Percentiles rank a stretch among this genome's conserved stretches.
Conservation (phyloP, 2,888 invertebrate genomes). For the Caenorhabditis japonica region DNA sequence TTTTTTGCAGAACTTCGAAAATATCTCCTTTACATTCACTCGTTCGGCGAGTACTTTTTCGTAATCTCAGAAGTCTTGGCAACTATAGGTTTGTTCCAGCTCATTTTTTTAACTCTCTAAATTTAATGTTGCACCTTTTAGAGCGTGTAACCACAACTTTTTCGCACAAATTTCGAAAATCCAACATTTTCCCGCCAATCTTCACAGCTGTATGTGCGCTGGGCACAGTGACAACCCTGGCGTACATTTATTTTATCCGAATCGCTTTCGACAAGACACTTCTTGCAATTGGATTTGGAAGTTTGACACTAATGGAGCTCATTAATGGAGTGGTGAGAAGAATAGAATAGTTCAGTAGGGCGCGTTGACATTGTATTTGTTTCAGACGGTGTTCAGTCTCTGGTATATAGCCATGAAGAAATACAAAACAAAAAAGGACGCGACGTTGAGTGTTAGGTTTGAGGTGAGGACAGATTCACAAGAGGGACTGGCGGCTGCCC, state of each 20-base stretch:
- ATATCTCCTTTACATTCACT: conserved; percentile 18
- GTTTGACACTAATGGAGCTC: conserved; percentile 28
- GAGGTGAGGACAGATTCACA: no score
- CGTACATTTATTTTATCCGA: conserved; percentile 21
- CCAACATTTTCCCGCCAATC: not conserved
- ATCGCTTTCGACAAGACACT: conserved; percentile 10
- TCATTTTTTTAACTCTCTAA: not conserved
- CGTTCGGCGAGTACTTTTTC: conserved; percentile 39
- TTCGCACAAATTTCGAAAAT: conserved; percentile 1
- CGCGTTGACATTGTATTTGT: not conserved
- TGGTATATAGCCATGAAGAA: conserved; percentile 4
- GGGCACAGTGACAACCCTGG: not conserved
- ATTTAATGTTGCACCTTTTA: not conserved
- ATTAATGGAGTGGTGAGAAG: conserved; percentile 6
- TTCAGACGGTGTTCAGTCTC: conserved; percentile 7
- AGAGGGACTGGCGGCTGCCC: no score
- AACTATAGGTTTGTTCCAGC: conserved; percentile 7
- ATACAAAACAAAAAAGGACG: conserved; percentile 8
- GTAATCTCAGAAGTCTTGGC: conserved; percentile 24
- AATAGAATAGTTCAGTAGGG: not conserved
- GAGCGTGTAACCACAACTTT: conserved; percentile 16
- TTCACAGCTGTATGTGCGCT: not conserved
- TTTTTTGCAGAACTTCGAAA: conserved; percentile 13
- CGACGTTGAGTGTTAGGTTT: not conserved
- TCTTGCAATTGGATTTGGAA: conserved; percentile 30